Base-by-base conservation (phyloP, 1,140 invertebrate species). In the Atta colombica region DNA sequence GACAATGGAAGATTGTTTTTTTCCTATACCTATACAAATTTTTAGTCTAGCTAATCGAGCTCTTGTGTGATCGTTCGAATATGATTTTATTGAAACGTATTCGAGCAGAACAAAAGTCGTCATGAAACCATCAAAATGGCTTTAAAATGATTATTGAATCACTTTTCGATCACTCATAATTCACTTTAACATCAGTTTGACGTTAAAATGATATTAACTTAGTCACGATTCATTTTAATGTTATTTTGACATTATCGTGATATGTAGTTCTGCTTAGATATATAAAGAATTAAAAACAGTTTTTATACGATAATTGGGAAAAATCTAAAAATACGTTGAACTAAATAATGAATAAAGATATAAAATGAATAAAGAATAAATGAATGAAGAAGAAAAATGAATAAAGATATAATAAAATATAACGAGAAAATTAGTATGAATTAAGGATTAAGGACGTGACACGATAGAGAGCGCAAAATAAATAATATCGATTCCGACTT, bases 401-500 rank as follows among this genome's bases (percentile, higher is more conserved):
- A 18, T 6, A 51, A 51, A 31, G 3, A 31, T 31, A 4, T 31
- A 28, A 28, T 28, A 31, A 31, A 21, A 7, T 66, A 49, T 49
- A 78, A 39, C 6, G 51, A 74, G 12, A 35, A 31, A 55, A 55
- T 18, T 5, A 1, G 3, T 6, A 18, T 35, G 12, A 31, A 63
- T 25, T 39, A 21, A 63, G 14, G 35, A 35, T n/a, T 39, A 53
- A 35, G 3, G 3, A 3, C 14, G 7, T 21, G 16, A 35, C 14
- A 55, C 51, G n/a, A 45, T 45, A 8, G 16, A 0, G 35, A 58
- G 21, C 3, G 1, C 21, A 28, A 53, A 66, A 10, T 14, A 58
- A 58, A 3, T 39, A 25, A 55, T 5, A 85, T 92, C 25, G n/a
- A 69, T 80, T 31, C 10, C 8, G 2, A 65, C 89, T 94, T 51